Base-by-base conservation (phyloP, 1,140 invertebrate species). In the Chelonus insularis region DNA sequence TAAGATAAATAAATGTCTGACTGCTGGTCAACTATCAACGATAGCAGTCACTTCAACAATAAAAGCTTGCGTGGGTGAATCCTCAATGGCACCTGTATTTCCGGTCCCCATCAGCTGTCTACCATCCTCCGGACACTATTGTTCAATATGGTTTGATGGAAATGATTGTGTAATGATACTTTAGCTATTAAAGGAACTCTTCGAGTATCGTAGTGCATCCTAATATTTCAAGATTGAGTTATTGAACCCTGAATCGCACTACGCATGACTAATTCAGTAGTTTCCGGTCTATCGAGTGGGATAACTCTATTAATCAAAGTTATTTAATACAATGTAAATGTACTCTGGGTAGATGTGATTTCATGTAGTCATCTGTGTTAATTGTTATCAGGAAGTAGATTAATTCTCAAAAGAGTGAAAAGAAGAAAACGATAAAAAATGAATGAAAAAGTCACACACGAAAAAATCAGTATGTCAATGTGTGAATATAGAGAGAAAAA, bases 31-130 rank as follows among this genome's bases (percentile, higher is more conserved):
- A 77, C 76, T 69, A 70, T 58, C 60, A 70, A 64, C 71, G 66
- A 72, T 73, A 72, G 66, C 66, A 67, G 73, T 41, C 68, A 71
- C 73, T 72, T 74, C 69, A 71, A 80, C 77, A 81, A 78, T 80
- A 76, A 80, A 68, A 65, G 67, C 45, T 62, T 63, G 65, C 67
- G 69, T 55, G 67, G 68, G 70, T 71, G 69, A 70, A 67, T 67
- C 68, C 69, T 69, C 71, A 61, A 45, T 57, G 62, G 63, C 64
- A 71, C 67, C 68, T 66, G 67, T 64, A 36, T 66, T 68, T 76
- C 72, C 73, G 70, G 67, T 66, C 45, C 47, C 60, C 54, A 37
- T 37, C 39, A 34, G 16, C 51, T 51, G 43, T 57, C 43, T 50
- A 63, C 54, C 54, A 47, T 37, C 47, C 51, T 56, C 56, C 16